Evolutionary conservation across 2,888 invertebrate species (phyloP), one percentile per base, ranked within the genome.

Genomic region (Oligia latruncula): DNA sequence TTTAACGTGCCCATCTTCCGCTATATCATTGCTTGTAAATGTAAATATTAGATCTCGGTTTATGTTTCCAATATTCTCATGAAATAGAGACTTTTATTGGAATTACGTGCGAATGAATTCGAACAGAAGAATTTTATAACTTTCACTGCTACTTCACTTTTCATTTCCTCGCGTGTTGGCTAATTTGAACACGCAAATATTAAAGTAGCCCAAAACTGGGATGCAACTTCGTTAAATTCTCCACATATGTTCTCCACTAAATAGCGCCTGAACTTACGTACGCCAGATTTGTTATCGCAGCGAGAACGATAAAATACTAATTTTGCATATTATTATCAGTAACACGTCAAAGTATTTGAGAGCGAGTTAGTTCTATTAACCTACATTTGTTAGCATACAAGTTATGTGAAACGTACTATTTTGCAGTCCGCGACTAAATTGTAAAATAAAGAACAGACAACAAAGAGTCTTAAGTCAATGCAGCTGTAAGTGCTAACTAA

Each of bases 401-500:
- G 6, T 77, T 52, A 62, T 68, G 6, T 74, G 35, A 79, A 65
- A 68, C 29, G 15, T 62, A 66, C 55, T 65, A 66, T n/a, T 74
- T 74, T 46, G 55, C 73, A 62, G 58, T 9, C 40, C 65, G 29
- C 29, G 29, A 72, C 62, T 70, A 70, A 81, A 68, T 67, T 43
- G 35, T 64, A 62, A 64, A 46, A 75, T 11, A 60, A 68, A 55
- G 35, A 43, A 74, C 49, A 43, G 80, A 81, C 78, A 83, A 81
- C 84, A 90, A 88, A 78, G 70, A 79, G 74, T 68, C 70, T 71
- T 79, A 70, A 73, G 35, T 77, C 20, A 29, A 86, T 88, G 88
- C 90, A 89, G 90, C 90, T 90, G 62, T 72, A 65, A 71, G 49
- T 74, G 90, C 83, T 88, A 80, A 84, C 81, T 87, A 73, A 79